Base-by-base conservation (phyloP, 2,113 vertebrate genomes). In the Tretioscincus oriximinensis region DNA sequence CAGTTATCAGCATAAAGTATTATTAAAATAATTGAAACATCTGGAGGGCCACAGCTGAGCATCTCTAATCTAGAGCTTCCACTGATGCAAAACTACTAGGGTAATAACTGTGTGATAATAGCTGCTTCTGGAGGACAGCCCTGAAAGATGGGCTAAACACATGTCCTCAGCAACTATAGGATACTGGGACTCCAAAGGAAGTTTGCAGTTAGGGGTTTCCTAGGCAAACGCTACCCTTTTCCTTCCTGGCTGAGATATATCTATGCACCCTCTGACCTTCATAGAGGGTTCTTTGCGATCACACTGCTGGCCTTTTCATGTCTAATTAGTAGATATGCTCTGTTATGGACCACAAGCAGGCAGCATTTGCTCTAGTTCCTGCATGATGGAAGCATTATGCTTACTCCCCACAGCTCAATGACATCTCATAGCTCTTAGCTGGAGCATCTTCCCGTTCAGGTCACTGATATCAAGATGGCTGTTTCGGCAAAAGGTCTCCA, bases 291-390 rank as follows among this genome's bases (percentile, higher is more conserved):
- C n/a, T 81, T 61, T 77, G 83, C 51, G 73, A 83, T 73, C 84
- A 80, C 54, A 84, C 73, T 51, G 77, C 76, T 89, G 90, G 47
- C 92, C 92, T 92, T 92, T 92, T 91, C 91, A 90, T 60, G 84
- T 91, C 83, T 63, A 26, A 66, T 91, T 82, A 92, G 79, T 21
- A 80, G 28, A 75, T 47, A 0, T 49, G 7, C 71, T 41, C 79
- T 76, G 1, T 63, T 78, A 60, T n/a, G 87, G 84, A 81, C 86
- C 26, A 60, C 71, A 80, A 87, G 67, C 54, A 67, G 9, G 0
- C 47, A 74, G 35, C 14, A 41, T 75, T 24, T 70, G 12, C 74
- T 60, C 51, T 67, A 76, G 67, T 73, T 41, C 74, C 66, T 79
- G 78, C 77, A 11, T 58, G 80, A 84, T 1, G 41, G 54, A 60